phyloP scores from a whole-genome alignment of 2,113 vertebrate genomes.

The Loxodonta africana region DNA sequence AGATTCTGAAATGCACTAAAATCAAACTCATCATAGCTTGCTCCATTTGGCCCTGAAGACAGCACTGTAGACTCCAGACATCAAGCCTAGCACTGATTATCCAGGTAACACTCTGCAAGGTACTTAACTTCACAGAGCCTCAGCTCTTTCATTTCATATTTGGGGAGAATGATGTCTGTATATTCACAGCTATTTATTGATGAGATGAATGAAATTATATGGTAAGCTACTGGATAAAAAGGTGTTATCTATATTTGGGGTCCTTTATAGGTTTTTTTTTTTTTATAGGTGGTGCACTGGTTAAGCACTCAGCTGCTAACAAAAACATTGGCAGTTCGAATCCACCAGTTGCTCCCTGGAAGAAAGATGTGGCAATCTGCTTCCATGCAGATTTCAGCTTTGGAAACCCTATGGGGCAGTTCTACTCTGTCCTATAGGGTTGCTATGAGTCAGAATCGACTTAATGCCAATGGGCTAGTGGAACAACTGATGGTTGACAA shows the following conservation, averaged over 20 bases:
- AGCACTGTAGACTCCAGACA: not conserved
- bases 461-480: not conserved
- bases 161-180: not conserved
- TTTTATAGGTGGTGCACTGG: not conserved
- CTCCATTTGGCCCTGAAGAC: constrained; percentile 49
- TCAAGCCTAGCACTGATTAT: not conserved
- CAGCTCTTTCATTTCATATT: not conserved
- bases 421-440: not conserved
- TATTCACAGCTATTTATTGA: not conserved
- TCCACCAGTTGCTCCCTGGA: not conserved
- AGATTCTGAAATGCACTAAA: constrained; percentile 61
- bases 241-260: not conserved
- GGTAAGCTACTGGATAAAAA: not conserved
- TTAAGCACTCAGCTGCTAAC: not conserved
- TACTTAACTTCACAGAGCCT: not conserved
- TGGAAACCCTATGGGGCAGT: not conserved
- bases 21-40: constrained; percentile 49
- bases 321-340: not conserved
- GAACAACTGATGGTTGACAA: not conserved
- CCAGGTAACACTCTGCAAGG: not conserved
- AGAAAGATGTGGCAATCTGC: not conserved
- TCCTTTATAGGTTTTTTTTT: not conserved
- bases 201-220: constrained; percentile 23
- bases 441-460: not conserved
- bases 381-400: not conserved